Percentiles rank a stretch among this genome's conserved stretches.
Evolutionary conservation across 2,888 invertebrate genomes (phyloP).

Genomic region (Vannuccia rotundouncinata): DNA sequence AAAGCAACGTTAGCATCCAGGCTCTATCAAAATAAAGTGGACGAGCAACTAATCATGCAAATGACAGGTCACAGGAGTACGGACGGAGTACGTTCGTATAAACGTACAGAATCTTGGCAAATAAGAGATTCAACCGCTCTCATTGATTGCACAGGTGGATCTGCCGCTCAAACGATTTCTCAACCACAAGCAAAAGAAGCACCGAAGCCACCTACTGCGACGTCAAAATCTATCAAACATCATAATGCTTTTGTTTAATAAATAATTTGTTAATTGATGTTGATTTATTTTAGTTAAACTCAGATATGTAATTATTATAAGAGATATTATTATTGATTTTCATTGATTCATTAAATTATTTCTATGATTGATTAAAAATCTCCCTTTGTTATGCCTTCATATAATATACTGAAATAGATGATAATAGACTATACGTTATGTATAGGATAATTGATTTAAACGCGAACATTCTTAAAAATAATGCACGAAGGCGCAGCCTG

Average conservation of each 20-base stretch:
- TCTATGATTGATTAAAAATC: neutral
- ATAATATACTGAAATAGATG: no score
- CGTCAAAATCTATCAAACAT: neutral
- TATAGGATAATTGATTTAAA: no score
- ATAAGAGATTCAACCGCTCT: neutral
- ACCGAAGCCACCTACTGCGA: slow-evolving; percentile 4
- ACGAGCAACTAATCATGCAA: slow-evolving; percentile 27
- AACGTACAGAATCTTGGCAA: neutral
- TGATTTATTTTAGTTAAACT: neutral
- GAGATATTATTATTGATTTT: neutral
- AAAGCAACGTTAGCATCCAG: slow-evolving; percentile 24
- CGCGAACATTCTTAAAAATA: no score
- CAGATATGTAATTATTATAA: neutral
- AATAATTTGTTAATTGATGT: neutral
- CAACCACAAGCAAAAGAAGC: neutral
- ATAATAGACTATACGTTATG: no score
- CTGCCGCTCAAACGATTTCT: slow-evolving; percentile 4
- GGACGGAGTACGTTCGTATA: slow-evolving; percentile 26
- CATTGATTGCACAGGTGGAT: neutral
- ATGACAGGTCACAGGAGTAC: slow-evolving; percentile 18
- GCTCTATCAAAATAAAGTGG: neutral
- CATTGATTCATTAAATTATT: neutral
- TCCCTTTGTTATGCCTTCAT: no score
- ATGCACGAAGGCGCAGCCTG: no score
- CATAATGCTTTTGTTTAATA: neutral